Percentiles rank a stretch among this genome's conserved stretches.
phyloP scores from a whole-genome alignment of 2,888 invertebrate species.

The Macrophya alboannulata region DNA sequence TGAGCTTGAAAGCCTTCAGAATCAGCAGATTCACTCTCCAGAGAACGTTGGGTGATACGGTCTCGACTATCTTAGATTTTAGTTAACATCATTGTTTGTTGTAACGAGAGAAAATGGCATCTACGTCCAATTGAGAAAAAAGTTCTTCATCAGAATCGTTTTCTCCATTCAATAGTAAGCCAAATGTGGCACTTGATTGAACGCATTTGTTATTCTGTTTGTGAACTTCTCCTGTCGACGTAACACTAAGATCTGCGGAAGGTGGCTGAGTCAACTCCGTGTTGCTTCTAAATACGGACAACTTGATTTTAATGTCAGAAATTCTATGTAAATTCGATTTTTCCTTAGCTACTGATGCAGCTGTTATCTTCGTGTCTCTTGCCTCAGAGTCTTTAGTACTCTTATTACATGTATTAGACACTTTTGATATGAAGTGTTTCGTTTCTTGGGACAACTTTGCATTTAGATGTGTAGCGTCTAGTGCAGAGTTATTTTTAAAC shows the following conservation, averaged over 20 bases:
- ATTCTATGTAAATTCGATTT: neutral
- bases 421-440: neutral
- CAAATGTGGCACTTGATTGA: neutral
- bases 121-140: constrained; percentile 44
- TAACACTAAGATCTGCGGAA: neutral
- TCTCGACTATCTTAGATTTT: neutral
- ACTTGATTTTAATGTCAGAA: constrained; percentile 32
- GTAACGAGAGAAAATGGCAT: neutral
- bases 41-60: neutral
- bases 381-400: neutral
- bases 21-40: neutral
- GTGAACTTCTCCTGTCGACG: neutral
- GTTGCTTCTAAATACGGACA: constrained; percentile 58
- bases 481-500: neutral
- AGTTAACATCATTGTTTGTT: constrained; percentile 8
- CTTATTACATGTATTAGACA: neutral
- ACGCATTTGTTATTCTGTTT: constrained; percentile 12
- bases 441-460: neutral
- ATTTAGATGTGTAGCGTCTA: neutral
- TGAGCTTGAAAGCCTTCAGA: neutral
- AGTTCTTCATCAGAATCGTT: constrained; percentile 40
- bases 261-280: constrained; percentile 58
- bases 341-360: neutral
- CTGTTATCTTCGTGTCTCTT: neutral
- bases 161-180: neutral